phyloP scores from a whole-genome alignment of 2,797 vertebrate genomes.

The Orientallactaga sibirica region DNA sequence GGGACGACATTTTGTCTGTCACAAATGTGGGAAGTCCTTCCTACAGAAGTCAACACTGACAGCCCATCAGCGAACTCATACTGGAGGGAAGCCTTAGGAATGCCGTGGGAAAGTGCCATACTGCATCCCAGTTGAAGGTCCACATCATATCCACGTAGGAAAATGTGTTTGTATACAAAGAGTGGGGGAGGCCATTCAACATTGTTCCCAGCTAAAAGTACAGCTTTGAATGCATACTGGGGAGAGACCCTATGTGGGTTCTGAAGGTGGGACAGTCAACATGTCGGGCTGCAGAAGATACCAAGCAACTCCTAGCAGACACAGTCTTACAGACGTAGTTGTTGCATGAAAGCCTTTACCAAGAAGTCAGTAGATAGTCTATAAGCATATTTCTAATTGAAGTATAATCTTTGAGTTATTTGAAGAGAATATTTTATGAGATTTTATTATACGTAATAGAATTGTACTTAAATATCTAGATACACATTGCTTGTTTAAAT shows the following conservation, averaged over 20 bases:
- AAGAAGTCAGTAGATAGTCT: constrained; percentile 50
- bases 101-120: neutral
- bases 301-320: constrained; percentile 16
- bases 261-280: neutral
- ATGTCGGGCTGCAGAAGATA: constrained; percentile 47
- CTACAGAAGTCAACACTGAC: constrained; percentile 8
- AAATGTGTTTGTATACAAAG: neutral
- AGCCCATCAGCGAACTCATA: constrained; percentile 51
- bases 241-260: neutral
- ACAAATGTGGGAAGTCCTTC: constrained; percentile 70
- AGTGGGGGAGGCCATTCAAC: constrained; percentile 29
- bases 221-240: constrained; percentile 66
- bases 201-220: constrained; percentile 61
- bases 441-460: neutral
- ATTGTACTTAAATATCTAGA: neutral
- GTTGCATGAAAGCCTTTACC: neutral
- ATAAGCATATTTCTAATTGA: constrained; percentile 27
- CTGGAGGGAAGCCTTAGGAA: neutral
- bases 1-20: constrained; percentile 72
- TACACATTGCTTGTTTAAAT: neutral
- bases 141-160: too few species aligned
- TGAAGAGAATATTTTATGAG: neutral
- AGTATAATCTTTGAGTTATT: constrained; percentile 20
- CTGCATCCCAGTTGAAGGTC: neutral
- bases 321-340: neutral